Evolutionary conservation across 2,113 vertebrate genomes (phyloP).

Genomic region (Upupa epops): DNA sequence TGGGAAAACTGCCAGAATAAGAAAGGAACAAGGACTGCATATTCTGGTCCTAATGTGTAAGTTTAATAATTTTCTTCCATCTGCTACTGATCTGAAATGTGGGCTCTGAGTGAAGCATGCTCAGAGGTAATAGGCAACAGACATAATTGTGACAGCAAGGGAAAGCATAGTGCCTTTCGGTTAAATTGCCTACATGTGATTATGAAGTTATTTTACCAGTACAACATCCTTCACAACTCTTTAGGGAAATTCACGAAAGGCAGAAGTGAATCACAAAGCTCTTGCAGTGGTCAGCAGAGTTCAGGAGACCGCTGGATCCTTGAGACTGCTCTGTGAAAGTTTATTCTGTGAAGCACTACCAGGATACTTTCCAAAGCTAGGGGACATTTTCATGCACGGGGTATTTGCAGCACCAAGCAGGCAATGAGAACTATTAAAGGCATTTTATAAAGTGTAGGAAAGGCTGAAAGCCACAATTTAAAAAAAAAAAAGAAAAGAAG

Average conservation of each 20-base stretch:
- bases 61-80: slow-evolving; percentile 42
- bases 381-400: background rate
- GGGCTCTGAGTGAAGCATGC: background rate
- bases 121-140: background rate
- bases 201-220: background rate
- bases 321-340: background rate
- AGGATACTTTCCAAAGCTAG: background rate
- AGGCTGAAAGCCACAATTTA: background rate
- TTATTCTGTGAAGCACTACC: background rate
- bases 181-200: slow-evolving; percentile 11
- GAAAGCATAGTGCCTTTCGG: background rate
- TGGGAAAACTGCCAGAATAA: slow-evolving; percentile 24
- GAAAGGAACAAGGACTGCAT: background rate
- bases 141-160: background rate
- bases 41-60: slow-evolving; percentile 27
- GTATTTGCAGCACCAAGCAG: background rate
- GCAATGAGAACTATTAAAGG: background rate
- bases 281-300: background rate
- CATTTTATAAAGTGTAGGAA: background rate
- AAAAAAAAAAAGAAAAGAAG: background rate
- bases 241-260: background rate
- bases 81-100: slow-evolving; percentile 47
- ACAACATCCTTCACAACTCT: background rate
- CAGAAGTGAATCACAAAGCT: background rate
- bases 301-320: background rate